These are phyloP conservation scores for Notothenia coriiceps DNA, from an alignment of 2,113 vertebrate genomes.

Conservation along the genomic window DNA sequence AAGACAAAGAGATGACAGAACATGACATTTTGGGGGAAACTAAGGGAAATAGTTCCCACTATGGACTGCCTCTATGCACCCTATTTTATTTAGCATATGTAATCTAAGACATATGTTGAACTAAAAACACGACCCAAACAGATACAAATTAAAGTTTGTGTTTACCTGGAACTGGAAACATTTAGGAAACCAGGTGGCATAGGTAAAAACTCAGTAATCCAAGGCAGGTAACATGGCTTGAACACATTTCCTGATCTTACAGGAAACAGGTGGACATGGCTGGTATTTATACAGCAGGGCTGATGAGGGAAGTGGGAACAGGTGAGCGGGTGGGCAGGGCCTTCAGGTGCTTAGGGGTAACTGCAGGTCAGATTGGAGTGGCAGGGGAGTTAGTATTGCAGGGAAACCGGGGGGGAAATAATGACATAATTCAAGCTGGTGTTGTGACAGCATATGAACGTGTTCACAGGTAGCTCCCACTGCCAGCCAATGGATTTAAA, in stretches of 20 bases:
- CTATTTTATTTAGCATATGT: background rate
- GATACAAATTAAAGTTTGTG: background rate
- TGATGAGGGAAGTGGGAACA: background rate
- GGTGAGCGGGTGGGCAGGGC: background rate
- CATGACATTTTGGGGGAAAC: constrained; percentile 8
- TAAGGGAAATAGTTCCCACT: background rate
- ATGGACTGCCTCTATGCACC: background rate
- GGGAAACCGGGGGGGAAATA: background rate
- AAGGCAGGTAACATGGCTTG: background rate
- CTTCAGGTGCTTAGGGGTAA: background rate
- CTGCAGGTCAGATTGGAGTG: background rate
- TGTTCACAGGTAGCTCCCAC: constrained; percentile 21
- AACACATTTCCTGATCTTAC: background rate
- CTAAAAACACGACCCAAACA: background rate
- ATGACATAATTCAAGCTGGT: constrained; percentile 5
- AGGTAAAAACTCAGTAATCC: background rate
- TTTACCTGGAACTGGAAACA: background rate
- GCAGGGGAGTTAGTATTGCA: too few species aligned
- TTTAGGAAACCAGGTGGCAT: background rate
- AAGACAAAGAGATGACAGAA: constrained; percentile 21
- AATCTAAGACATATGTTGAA: background rate
- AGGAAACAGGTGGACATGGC: background rate
- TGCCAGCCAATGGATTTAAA: constrained; percentile 34
- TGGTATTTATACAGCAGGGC: background rate
- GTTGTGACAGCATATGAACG: constrained; percentile 25